Conservation (phyloP, 1,140 invertebrate species). For the Papilio xuthus region DNA sequence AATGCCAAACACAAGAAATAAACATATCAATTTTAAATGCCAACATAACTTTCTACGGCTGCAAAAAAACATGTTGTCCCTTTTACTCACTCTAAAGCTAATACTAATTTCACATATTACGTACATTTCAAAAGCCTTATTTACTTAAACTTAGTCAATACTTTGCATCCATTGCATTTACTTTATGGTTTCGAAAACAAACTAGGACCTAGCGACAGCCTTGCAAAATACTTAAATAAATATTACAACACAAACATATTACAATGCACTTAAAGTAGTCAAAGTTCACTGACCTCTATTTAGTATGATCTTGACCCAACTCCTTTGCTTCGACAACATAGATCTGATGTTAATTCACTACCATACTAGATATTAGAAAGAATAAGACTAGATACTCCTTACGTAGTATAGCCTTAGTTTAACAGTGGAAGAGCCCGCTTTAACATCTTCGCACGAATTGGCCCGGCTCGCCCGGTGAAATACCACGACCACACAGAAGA, state of each 20-base stretch:
- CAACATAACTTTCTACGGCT: no score
- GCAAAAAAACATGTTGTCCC: no score
- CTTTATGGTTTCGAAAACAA: slow-evolving; percentile 1
- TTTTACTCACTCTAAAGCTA: background rate
- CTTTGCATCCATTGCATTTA: slow-evolving; percentile 14
- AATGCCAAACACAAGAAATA: background rate
- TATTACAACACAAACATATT: slow-evolving; percentile 4
- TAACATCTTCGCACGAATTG: no score
- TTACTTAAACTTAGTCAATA: slow-evolving; percentile 11
- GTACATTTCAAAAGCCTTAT: background rate
- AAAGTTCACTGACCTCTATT: slow-evolving; percentile 11
- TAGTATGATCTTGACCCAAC: background rate
- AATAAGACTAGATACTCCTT: background rate
- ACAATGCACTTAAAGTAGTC: slow-evolving; percentile 10
- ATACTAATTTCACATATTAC: background rate
- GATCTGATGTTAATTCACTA: background rate
- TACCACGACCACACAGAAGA: no score
- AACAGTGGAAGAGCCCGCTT: no score
- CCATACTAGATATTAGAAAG: no score
- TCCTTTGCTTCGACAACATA: background rate
- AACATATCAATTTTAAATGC: background rate
- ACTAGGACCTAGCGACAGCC: slow-evolving; percentile 7
- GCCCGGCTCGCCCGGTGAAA: no score
- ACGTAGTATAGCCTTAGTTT: no score
- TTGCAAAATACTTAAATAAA: slow-evolving; percentile 9